Base-by-base conservation (phyloP, 2,113 vertebrate genomes). In the Otocyon megalotis region DNA sequence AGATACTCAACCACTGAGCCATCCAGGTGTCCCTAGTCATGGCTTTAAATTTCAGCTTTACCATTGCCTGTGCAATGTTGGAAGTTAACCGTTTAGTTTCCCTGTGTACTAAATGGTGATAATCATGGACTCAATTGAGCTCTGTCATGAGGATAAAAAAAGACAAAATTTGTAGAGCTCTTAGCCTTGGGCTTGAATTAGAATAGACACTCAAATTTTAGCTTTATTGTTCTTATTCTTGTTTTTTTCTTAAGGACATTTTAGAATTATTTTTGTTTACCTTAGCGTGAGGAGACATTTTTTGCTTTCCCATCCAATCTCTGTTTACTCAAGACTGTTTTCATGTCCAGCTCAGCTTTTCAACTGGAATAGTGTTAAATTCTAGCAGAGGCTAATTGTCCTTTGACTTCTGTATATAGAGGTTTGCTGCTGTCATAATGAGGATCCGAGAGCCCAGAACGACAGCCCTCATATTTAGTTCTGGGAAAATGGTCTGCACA, bases 401-500 rank as follows among this genome's bases (percentile, higher is more conserved):
- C 9, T 85, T 92, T 81, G 71, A 32, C 94, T 97, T 97, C 95
- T 96, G 81, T 82, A 67, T 69, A 0, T 90, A 99, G 99, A 99
- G 99, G 84, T 99, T 99, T 98, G 99, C 99, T 11, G 99, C 99
- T 0, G 99, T 99, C 63, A 99, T 99, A 96, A 99, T 99, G 99
- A 99, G 99, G 97, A 99, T 99, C 98, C 98, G 99, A 48, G 99
- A 99, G 50, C 99, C 99, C 28, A 98, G 99, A 94, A 99, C 99
- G 65, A 99, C 99, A 8, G 99, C 99, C 1, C 99, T 99, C 72
- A 99, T 99, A 98, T 99, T 99, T 98, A 99, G 99, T 97, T 99
- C 99, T 35, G 99, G 99, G 93, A 99, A 99, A 98, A 99, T 99
- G 99, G 99, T 99, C 97, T 99, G 99, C 97, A 99, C 99, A 0